A percentile compares a stretch with the other conserved stretches of the same genome.
Evolutionary conservation across 2,797 vertebrate genomes (phyloP).

Genomic region (Clamator glandarius): DNA sequence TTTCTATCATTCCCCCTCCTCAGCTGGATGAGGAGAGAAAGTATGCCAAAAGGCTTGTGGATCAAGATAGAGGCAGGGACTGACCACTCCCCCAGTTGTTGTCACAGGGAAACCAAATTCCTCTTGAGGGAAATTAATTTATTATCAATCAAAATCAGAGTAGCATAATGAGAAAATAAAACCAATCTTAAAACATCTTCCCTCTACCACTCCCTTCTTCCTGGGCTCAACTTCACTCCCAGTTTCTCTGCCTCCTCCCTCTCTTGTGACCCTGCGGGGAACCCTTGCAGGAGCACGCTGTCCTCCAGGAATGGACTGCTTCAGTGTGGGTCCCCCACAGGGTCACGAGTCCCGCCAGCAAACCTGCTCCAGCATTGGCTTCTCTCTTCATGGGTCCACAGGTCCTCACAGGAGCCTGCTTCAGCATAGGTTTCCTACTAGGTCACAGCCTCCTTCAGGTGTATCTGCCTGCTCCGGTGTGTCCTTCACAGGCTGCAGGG

Average conservation of each 20-base stretch:
- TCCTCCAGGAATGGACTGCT: too few relatives aligned
- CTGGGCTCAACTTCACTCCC: not conserved
- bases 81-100: not conserved
- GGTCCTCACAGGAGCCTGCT: too few relatives aligned
- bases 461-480: too few relatives aligned
- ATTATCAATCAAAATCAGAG: not conserved
- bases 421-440: not conserved
- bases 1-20: not conserved
- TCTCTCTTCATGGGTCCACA: too few relatives aligned
- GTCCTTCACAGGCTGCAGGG: too few relatives aligned
- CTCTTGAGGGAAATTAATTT: not conserved
- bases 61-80: not conserved
- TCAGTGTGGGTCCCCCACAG: not conserved
- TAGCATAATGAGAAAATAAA: not conserved
- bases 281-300: too few relatives aligned
- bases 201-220: not conserved
- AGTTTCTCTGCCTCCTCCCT: not conserved
- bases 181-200: not conserved
- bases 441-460: too few relatives aligned
- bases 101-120: not conserved
- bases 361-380: too few relatives aligned
- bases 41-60: not conserved
- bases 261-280: too few relatives aligned
- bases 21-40: not conserved
- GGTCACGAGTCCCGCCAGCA: too few relatives aligned